Base-by-base conservation (phyloP, 2,888 invertebrate genomes). In the Morpho achilles region DNA sequence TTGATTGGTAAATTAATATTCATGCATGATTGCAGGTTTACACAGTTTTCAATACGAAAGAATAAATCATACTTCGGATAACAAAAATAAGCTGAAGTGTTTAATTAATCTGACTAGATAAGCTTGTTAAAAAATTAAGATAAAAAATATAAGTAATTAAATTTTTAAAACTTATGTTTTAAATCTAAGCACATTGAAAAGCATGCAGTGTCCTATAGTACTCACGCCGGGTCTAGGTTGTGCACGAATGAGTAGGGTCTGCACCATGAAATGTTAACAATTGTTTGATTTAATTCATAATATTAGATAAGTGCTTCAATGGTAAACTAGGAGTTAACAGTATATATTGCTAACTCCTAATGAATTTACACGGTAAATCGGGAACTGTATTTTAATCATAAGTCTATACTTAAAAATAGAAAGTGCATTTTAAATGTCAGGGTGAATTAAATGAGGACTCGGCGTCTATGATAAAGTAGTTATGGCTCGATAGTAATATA, bases 211-310 rank as follows among this genome's bases (percentile, higher is more conserved):
- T 53, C 58, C 58, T 56, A 60, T 58, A 66, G 69, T 87, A 90
- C 89, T 90, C 80, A 90, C 89, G 79, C 75, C 59, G 87, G 85
- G 69, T 87, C 86, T 77, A 87, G 72, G 83, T 89, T 88, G 84
- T 88, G 88, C 76, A 84, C 88, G 85, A 88, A 90, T 72, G 90
- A 90, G 75, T 78, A 88, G 69, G 74, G 77, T 73, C 89, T 85
- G 86, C 85, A 78, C 79, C 84, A 84, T 84, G 80, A 71, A 83
- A 80, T 67, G 73, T 71, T 70, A 76, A 64, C 58, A 65, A 65
- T 56, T 56, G 61, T 55, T 62, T 46, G 5, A 32, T 32, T 32
- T 32, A 32, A 32, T 32, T 32, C 32, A 32, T 32, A 32, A 32
- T 50, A 61, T 59, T 66, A 64, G 54, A 59, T 32, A 16, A n/a